phyloP scores from a whole-genome alignment of 2,797 vertebrate species.

The Rhabdomys pumilio region DNA sequence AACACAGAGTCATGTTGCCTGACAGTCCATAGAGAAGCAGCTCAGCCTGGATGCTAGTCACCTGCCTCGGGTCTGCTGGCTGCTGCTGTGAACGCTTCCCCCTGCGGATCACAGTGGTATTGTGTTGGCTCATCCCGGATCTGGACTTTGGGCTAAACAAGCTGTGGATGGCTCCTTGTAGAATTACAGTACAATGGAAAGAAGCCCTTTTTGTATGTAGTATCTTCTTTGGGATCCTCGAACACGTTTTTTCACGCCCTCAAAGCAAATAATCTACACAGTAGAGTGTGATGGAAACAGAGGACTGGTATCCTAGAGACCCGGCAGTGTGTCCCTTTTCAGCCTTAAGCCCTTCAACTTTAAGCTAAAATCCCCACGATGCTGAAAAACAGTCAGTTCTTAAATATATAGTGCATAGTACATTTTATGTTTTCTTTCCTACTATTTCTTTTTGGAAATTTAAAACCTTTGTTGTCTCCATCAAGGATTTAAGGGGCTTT shows the following conservation, averaged over 20 bases:
- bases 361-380: neutral
- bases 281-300: neutral
- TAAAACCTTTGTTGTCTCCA: slow-evolving; percentile 58
- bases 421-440: slow-evolving; percentile 50
- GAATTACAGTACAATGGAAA: neutral
- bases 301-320: neutral
- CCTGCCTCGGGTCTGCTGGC: neutral
- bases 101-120: neutral
- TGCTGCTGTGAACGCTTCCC: neutral
- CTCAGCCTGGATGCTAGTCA: neutral
- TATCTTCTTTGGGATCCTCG: neutral
- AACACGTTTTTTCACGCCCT: neutral
- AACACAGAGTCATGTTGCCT: neutral
- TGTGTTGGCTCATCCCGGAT: neutral
- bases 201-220: neutral
- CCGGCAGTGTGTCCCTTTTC: neutral
- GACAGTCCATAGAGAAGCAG: neutral
- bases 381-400: slow-evolving; percentile 34
- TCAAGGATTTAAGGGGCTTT: slow-evolving; percentile 68
- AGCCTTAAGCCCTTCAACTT: neutral
- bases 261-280: neutral
- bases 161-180: neutral
- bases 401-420: slow-evolving; percentile 38
- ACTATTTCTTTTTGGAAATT: slow-evolving; percentile 67
- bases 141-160: neutral